Percentiles rank a stretch among this genome's conserved stretches.
Evolutionary conservation across 2,888 invertebrate genomes (phyloP).

Genomic region (Eubasilissa splendida): DNA sequence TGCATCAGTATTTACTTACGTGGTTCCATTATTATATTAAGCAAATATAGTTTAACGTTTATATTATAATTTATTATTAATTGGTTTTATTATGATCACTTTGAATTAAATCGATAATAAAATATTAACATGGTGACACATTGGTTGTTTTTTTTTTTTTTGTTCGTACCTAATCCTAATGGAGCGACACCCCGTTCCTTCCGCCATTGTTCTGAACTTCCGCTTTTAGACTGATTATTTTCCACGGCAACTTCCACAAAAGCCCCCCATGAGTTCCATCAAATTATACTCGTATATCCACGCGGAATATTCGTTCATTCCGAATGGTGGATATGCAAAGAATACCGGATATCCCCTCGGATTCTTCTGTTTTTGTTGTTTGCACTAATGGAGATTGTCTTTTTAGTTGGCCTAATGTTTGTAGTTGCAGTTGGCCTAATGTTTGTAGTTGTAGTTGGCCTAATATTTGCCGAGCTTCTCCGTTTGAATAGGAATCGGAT

Average conservation of each 20-base stretch:
- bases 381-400: slow-evolving; percentile 44
- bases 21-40: too few species aligned
- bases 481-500: not conserved
- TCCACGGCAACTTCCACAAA: slow-evolving; percentile 52
- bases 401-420: slow-evolving; percentile 20
- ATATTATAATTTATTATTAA: too few species aligned
- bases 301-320: slow-evolving; percentile 46
- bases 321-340: slow-evolving; percentile 33
- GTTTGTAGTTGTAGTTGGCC: slow-evolving; percentile 27
- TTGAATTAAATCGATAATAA: slow-evolving; percentile 10
- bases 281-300: slow-evolving; percentile 50
- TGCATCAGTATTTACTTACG: too few species aligned
- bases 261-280: slow-evolving; percentile 52
- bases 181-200: slow-evolving; percentile 45
- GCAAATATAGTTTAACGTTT: too few species aligned
- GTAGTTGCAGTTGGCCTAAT: slow-evolving; percentile 23
- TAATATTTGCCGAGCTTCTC: slow-evolving; percentile 10
- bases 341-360: slow-evolving; percentile 14
- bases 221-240: slow-evolving; percentile 59
- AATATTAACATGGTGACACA: slow-evolving; percentile 27
- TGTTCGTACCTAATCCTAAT: slow-evolving; percentile 25
- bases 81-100: too few species aligned
- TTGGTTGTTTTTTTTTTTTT: slow-evolving; percentile 6
- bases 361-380: slow-evolving; percentile 13
- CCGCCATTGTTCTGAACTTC: slow-evolving; percentile 57